Percentiles rank a stretch among this genome's conserved stretches.
phyloP scores from a whole-genome alignment of 2,113 vertebrate species.

The Microtus pennsylvanicus region DNA sequence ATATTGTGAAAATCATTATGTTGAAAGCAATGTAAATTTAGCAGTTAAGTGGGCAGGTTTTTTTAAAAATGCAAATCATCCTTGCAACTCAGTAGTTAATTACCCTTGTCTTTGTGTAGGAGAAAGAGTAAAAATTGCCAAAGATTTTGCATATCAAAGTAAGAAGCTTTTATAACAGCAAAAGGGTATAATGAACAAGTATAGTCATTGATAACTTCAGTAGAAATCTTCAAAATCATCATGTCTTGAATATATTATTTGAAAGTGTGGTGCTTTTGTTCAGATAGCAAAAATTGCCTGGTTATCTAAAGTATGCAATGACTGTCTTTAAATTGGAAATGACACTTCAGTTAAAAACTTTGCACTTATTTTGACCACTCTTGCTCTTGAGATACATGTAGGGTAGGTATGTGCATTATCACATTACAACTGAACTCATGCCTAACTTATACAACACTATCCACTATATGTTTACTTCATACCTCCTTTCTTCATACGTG shows the following conservation, averaged over 20 bases:
- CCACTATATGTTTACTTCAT: background rate
- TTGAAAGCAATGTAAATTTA: constrained; percentile 66
- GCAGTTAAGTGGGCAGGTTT: constrained; percentile 32
- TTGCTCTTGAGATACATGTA: background rate
- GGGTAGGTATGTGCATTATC: background rate
- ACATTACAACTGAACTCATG: background rate
- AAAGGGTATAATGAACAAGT: constrained; percentile 14
- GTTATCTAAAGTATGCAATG: constrained; percentile 22
- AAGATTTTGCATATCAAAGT: constrained; percentile 47
- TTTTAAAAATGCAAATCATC: constrained; percentile 29
- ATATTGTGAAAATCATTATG: constrained; percentile 53
- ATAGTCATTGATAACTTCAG: background rate
- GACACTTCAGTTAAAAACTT: constrained; percentile 1
- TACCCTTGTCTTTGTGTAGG: constrained; percentile 36
- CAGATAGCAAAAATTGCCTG: background rate
- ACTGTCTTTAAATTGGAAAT: background rate
- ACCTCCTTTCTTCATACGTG: background rate
- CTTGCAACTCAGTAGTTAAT: constrained; percentile 50
- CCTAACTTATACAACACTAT: background rate
- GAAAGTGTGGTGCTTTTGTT: background rate
- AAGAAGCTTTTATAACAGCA: constrained; percentile 1
- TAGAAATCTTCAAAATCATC: constrained; percentile 33
- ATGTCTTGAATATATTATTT: constrained; percentile 29
- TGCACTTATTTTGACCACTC: background rate
- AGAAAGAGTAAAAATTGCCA: constrained; percentile 30